Base-by-base conservation (phyloP, 2,797 vertebrate genomes). In the Bufotes viridis region DNA sequence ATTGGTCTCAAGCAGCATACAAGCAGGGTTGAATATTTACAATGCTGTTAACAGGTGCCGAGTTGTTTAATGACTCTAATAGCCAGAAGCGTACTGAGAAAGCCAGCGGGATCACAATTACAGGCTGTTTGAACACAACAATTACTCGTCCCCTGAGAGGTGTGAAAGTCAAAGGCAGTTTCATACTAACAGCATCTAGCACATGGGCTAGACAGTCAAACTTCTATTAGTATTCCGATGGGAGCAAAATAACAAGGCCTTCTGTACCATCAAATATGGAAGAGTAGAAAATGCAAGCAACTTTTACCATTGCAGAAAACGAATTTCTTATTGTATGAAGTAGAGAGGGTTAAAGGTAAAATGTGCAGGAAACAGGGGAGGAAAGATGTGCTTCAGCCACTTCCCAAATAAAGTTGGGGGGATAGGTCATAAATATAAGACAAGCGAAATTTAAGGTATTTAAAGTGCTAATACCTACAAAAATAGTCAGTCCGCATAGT, bases 81-180 rank as follows among this genome's bases (percentile, higher is more conserved):
- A 96, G 96, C 95, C 92, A 94, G 93, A 94, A 94, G 93, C 94
- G 90, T 93, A 96, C 93, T 95, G 94, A 94, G 95, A 95, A 94
- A 96, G 94, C 94, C 94, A 96, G 93, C 93, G 92, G 93, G 93
- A 95, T 95, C 94, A 94, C 94, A 94, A 94, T 96, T 95, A 95
- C 94, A 95, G 94, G 92, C 95, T 96, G 95, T 94, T 93, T 95
- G 94, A 96, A 95, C 95, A 96, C 95, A 96, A 96, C 95, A 95
- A 96, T 95, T 95, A 94, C 94, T 95, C 78, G 94, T 96, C 96
- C 94, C 95, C 92, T 91, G 95, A 96, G 95, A 96, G 93, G 93
- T 95, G 95, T 96, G 94, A 95, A 95, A 96, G 95, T 96, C 95
- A 96, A 95, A 96, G 95, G 94, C 95, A 95, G 95, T 96, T 95